Evolutionary conservation across 2,888 invertebrate species (phyloP).

Genomic region (Drosophila falleni): DNA sequence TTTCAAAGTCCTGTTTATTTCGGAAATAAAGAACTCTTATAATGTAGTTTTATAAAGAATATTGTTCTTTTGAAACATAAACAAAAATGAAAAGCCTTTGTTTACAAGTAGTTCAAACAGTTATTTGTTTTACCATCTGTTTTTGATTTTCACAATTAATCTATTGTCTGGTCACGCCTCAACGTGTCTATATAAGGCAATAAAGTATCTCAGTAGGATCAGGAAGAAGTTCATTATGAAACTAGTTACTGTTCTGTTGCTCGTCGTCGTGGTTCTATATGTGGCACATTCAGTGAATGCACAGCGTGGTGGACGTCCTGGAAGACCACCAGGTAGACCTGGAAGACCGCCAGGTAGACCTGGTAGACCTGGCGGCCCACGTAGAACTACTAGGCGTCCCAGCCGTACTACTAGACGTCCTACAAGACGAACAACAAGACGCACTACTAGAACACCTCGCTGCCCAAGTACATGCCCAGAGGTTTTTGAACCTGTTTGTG

Average conservation of each 20-base stretch:
- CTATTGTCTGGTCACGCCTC: neutral
- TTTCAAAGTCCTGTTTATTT: neutral
- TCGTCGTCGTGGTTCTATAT: constrained; percentile 4
- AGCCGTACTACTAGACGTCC: neutral
- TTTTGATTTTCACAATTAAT: neutral
- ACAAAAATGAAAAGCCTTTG: neutral
- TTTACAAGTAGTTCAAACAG: neutral
- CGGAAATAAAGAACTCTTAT: neutral
- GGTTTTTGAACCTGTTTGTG: neutral
- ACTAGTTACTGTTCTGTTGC: constrained; percentile 11
- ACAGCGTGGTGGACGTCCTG: neutral
- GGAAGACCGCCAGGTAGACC: neutral
- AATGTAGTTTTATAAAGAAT: neutral
- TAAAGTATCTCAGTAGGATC: neutral
- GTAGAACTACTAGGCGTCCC: neutral
- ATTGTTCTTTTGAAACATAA: neutral
- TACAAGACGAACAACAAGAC: neutral
- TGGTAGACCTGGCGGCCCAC: neutral
- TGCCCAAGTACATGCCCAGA: neutral
- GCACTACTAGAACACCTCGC: neutral
- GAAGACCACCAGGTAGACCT: neutral
- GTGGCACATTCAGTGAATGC: constrained; percentile 10
- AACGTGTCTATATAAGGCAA: neutral
- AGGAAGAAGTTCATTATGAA: constrained; percentile 8
- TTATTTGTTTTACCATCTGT: neutral